phyloP scores from a whole-genome alignment of 2,797 vertebrate genomes.

The Oreochromis grahami region DNA sequence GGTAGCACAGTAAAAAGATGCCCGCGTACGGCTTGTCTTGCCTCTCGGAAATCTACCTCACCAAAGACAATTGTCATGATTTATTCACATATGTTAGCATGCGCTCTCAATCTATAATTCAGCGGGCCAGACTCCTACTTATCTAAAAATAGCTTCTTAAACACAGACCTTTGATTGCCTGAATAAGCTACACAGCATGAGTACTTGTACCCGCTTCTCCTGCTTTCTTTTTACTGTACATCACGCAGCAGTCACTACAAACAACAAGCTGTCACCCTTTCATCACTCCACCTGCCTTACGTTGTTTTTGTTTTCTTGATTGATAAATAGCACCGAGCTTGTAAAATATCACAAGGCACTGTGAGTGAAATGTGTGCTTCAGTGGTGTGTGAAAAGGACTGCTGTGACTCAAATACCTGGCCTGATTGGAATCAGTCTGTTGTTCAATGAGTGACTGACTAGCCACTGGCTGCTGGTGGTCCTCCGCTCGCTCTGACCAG shows the following conservation, averaged over 20 bases:
- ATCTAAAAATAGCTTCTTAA: conserved; percentile 75
- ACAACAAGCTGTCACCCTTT: conserved; percentile 58
- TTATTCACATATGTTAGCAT: conserved; percentile 77
- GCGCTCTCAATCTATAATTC: conserved; percentile 75
- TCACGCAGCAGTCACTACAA: conserved; percentile 48
- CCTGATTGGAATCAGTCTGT: conserved; percentile 68
- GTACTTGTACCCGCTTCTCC: conserved; percentile 49
- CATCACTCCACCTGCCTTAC: conserved; percentile 33
- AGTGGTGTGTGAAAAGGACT: neutral
- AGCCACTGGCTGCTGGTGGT: conserved; percentile 65
- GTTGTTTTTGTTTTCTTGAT: conserved; percentile 22
- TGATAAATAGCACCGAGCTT: conserved; percentile 26
- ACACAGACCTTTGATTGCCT: conserved; percentile 71
- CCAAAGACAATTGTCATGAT: conserved; percentile 71
- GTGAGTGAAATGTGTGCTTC: neutral
- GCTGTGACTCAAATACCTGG: conserved; percentile 54
- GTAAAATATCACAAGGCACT: conserved; percentile 11
- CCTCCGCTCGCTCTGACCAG: conserved; percentile 64
- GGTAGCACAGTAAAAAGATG: neutral
- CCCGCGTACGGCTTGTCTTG: conserved; percentile 3
- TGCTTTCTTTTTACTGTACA: conserved; percentile 59
- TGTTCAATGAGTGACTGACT: conserved; percentile 71
- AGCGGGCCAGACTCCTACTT: conserved; percentile 53
- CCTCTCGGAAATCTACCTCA: conserved; percentile 42
- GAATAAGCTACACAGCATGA: conserved; percentile 56